Conservation (phyloP, 2,113 vertebrate genomes). For the Merops nubicus region DNA sequence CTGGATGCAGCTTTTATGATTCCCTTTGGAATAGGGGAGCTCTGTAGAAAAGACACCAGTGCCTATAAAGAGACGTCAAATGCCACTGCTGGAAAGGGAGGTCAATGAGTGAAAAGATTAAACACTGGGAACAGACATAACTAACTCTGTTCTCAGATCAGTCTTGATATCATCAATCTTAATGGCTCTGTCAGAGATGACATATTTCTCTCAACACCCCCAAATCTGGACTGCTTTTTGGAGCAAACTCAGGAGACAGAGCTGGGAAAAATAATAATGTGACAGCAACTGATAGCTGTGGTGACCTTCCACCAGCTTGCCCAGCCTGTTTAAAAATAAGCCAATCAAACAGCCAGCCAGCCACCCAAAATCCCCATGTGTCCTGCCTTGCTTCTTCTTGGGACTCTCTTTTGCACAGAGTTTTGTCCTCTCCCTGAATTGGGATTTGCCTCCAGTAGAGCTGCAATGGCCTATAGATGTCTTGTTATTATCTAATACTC, state of each 20-base stretch:
- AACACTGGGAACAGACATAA: not conserved
- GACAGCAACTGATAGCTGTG: not conserved
- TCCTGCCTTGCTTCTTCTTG: not conserved
- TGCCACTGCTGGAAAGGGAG: not conserved
- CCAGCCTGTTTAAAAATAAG: not conserved
- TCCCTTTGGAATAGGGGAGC: not conserved
- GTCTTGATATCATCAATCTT: not conserved
- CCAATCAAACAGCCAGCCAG: not conserved
- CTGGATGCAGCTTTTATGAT: not conserved
- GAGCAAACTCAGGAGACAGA: not conserved
- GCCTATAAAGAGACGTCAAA: not conserved
- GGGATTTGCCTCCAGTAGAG: not conserved
- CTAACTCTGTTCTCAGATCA: not conserved
- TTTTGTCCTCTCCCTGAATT: not conserved
- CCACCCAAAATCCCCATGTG: not conserved
- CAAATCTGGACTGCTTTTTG: not conserved
- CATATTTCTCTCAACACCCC: not conserved
- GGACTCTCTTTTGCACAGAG: not conserved
- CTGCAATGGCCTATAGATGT: not conserved
- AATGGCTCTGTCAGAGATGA: not conserved
- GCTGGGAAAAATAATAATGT: constrained; percentile 5
- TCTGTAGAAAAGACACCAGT: not conserved
- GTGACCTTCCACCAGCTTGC: not conserved
- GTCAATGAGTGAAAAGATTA: not conserved
- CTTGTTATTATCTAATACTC: not conserved